Conservation (phyloP, 2,888 invertebrate genomes). For the Cremastinae sp. region DNA sequence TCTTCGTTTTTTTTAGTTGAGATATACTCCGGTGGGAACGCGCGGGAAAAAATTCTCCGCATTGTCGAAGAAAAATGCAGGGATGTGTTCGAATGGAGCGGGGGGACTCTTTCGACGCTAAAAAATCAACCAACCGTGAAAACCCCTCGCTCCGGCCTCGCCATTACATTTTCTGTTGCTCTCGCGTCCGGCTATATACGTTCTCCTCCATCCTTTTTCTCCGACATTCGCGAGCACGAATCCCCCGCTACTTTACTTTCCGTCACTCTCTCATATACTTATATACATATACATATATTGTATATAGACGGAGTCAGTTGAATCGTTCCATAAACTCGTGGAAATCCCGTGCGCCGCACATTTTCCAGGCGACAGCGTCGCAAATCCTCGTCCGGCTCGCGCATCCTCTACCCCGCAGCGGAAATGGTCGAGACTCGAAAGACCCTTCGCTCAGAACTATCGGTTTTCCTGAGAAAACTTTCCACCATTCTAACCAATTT, state of each 20-base stretch:
- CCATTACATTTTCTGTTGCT: conserved; percentile 62
- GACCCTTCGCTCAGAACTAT: conserved; percentile 31
- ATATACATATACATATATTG: conserved; percentile 10
- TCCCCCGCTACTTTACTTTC: conserved; percentile 7
- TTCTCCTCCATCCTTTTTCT: conserved; percentile 13
- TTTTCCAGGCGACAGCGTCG: conserved; percentile 62
- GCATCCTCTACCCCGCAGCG: not conserved
- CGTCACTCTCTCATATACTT: conserved; percentile 15
- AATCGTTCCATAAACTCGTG: conserved; percentile 67
- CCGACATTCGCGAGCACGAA: conserved; percentile 6
- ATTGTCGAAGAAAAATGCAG: conserved; percentile 20
- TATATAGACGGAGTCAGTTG: conserved; percentile 2
- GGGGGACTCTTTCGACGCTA: conserved; percentile 43
- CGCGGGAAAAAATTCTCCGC: not conserved
- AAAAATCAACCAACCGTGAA: conserved; percentile 64
- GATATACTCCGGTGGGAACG: too few relatives aligned
- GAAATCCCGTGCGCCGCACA: conserved; percentile 66
- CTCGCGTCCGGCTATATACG: conserved; percentile 34
- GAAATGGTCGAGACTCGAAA: conserved; percentile 21
- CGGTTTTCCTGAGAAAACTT: conserved; percentile 36
- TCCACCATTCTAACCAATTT: not conserved
- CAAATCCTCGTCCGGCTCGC: conserved; percentile 59
- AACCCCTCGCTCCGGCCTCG: conserved; percentile 54
- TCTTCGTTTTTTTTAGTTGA: too few relatives aligned
- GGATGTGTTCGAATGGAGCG: conserved; percentile 11